Base-by-base conservation (phyloP, 2,797 vertebrate genomes). In the Smutsia gigantea region DNA sequence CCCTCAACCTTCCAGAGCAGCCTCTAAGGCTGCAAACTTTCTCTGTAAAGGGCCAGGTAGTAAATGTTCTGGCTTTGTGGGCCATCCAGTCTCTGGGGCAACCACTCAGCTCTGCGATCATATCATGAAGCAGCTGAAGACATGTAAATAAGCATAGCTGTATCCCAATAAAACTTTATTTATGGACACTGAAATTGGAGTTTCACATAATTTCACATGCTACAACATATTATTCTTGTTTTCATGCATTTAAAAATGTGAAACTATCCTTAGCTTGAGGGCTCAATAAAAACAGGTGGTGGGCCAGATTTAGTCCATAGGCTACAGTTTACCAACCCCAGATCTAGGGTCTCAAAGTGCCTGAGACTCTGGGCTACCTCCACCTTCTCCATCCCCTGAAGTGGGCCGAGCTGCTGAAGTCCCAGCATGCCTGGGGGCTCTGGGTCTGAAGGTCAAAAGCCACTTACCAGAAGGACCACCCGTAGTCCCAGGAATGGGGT, bases 401-500 rank as follows among this genome's bases (percentile, higher is more conserved):
- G 13, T 9, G 29, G 27, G 69, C 14, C 11, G 14, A 82, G 59
- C 68, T 69, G 27, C 46, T 27, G 23, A 68, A 18, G 29, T 55
- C 83, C 85, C 79, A 96, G 39, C 92, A 90, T 3, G 51, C 27
- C 75, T 53, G 0, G 3, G 71, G 51, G 17, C 25, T 34, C 90
- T 55, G 17, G 10, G 29, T 85, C 92, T 66, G 25, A 93, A 57
- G 5, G 27, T 82, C 68, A 71, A 92, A 63, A 81, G 93, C 14
- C 49, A 98, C 99, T 98, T 97, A 99, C 99, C 99, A 99, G 98
- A 99, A 99, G 81, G 99, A 99, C 99, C 99, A 99, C 49, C 99
- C 99, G 2, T 99, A 99, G 98, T 99, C 99, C 99, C 99, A 99
- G 90, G 99, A 99, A 92, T 99, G 99, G 7, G 99, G 99, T 96